Evolutionary conservation across 2,888 invertebrate species (phyloP), one percentile per base, ranked within the genome.

Genomic region (Ormyrus pomaceus): DNA sequence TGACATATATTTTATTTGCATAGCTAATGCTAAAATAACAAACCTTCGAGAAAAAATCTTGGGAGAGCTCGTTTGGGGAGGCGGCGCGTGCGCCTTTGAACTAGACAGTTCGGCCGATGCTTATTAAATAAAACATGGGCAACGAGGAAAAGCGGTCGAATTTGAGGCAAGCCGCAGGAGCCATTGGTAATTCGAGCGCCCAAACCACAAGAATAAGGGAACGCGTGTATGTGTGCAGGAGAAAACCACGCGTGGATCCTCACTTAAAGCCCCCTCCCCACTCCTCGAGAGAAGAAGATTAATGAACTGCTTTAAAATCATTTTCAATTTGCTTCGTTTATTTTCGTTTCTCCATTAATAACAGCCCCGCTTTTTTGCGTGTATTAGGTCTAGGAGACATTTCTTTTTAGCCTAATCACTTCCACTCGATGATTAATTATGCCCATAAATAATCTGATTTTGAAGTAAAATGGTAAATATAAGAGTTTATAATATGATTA

Each of bases 21-120:
- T 71, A 80, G 79, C 82, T 87, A 87, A 88, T 87, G 84, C 86
- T 86, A 82, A 84, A 87, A 87, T 85, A 88, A 88, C 87, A 87
- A 87, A 87, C 85, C 85, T 80, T 77, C 70, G 83, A 11, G 19
- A 61, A 73, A 73, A 46, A 59, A 9, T 6, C 81, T 80, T 19
- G 19, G 82, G 69, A 81, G 76, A 78, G 82, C 86, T 86, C 85
- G 83, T 87, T 86, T 84, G 80, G 6, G 10, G 19, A 1, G 51
- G 1, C 55, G 46, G 2, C 19, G 8, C 13, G 79, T 19, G 19
- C 7, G 19, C 83, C 88, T 87, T 88, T 87, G 88, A 88, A 86
- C 85, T 85, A 84, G n/a, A 9, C 84, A 84, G 72, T 81, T 79
- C 80, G 82, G 75, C 83, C 82, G 83, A 81, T 85, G 82, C 85